Conservation (phyloP, 2,888 invertebrate genomes). For the Myathropa florea region DNA sequence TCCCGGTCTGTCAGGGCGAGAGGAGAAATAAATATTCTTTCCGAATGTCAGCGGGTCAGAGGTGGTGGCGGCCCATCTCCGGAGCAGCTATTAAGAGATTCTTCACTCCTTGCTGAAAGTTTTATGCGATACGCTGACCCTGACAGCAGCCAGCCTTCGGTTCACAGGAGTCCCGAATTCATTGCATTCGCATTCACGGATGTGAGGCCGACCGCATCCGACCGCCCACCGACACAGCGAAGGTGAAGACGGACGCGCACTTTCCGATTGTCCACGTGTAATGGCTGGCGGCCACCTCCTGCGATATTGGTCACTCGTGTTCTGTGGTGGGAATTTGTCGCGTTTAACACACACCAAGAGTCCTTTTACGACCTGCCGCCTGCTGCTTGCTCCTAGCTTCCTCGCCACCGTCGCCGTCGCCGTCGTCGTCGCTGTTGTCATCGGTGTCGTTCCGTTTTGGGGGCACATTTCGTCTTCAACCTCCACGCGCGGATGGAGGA, state of each 20-base stretch:
- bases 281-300: constrained; percentile 22
- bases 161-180: constrained; percentile 46
- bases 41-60: neutral
- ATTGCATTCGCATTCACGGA: constrained; percentile 61
- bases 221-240: too few relatives aligned
- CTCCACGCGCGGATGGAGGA: neutral
- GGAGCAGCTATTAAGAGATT: constrained; percentile 68
- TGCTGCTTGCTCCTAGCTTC: neutral
- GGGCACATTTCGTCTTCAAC: constrained; percentile 50
- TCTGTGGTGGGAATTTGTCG: constrained; percentile 69
- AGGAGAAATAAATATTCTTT: constrained; percentile 50
- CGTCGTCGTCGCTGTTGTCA: constrained; percentile 16
- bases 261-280: constrained; percentile 53
- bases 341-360: constrained; percentile 62
- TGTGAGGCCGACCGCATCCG: too few relatives aligned
- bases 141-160: constrained; percentile 37
- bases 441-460: constrained; percentile 31
- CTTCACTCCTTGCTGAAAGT: constrained; percentile 70
- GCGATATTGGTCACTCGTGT: constrained; percentile 67
- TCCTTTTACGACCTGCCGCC: constrained; percentile 56
- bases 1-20: constrained; percentile 46
- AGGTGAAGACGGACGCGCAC: constrained; percentile 49
- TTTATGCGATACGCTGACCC: constrained; percentile 69
- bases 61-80: neutral
- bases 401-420: neutral